Conservation (phyloP, 2,113 vertebrate species). For the Plectropomus leopardus region DNA sequence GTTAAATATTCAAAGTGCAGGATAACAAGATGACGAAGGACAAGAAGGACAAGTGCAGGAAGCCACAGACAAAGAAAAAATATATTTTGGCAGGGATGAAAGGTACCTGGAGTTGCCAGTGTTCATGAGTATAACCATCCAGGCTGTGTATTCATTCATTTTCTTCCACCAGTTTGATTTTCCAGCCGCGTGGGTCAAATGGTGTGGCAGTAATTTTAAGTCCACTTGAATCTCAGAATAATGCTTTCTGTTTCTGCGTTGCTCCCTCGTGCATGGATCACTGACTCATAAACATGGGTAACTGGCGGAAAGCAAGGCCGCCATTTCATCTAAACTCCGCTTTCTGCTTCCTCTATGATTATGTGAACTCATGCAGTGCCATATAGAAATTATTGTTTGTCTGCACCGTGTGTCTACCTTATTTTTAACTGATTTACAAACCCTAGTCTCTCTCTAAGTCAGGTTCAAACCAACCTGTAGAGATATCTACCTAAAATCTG, state of each 20-base stretch:
- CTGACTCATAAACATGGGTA: conserved; percentile 60
- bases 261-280: conserved; percentile 63
- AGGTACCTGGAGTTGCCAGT: conserved; percentile 16
- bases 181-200: conserved; percentile 60
- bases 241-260: conserved; percentile 47
- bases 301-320: conserved; percentile 26
- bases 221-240: conserved; percentile 70
- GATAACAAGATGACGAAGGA: neutral
- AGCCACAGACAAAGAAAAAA: neutral
- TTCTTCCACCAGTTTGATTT: conserved; percentile 51
- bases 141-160: conserved; percentile 47
- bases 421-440: conserved; percentile 3
- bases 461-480: no score
- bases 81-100: neutral
- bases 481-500: no score
- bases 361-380: neutral
- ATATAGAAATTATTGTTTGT: conserved; percentile 23
- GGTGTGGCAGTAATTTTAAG: conserved; percentile 69
- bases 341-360: conserved; percentile 20
- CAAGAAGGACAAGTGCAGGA: no score
- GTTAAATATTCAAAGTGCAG: no score
- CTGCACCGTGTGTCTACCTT: neutral
- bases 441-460: neutral
- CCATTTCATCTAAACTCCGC: conserved; percentile 43
- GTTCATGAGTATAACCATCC: conserved; percentile 35